Evolutionary conservation across 1,140 invertebrate species (phyloP), one percentile per base, ranked within the genome.

Genomic region (Lordiphosa clarofinis): DNA sequence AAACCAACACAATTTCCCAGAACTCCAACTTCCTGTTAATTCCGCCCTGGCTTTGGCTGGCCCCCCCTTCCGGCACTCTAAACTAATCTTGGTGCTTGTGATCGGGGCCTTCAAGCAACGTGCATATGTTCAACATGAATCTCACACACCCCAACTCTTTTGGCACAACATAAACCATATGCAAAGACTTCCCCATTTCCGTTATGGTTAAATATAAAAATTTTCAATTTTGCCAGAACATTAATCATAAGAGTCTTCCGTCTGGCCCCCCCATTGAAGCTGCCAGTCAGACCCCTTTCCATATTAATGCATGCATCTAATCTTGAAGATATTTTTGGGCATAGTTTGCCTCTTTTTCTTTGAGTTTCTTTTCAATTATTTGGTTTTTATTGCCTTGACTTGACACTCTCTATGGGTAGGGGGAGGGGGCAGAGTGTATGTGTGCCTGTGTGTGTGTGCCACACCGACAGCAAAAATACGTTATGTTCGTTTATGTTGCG

Each of bases 401-500:
- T 82, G 76, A 84, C 76, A 82, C 68, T 82, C 68, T 82, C 72
- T 76, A 68, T 60, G 44, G 11, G 36, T 49, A 44, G 57, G 42
- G 53, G 37, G 43, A 42, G 49, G 54, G 47, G 15, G 40, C 28
- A 12, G 43, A 46, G 5, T 71, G 56, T 37, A 36, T 48, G 56
- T 40, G 40, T 48, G 60, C 56, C 42, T 49, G 40, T 56, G 60
- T 68, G 39, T 65, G 53, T 31, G 52, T 84, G 73, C 52, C 64
- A 78, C 78, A 84, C 64, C 73, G 73, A 78, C 78, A 84, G 68
- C 42, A 84, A 82, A 82, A 82, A 82, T 84, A 82, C 78, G 78
- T 82, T 82, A 82, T 66, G 74, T 60, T 71, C 76, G 73, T 78
- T 84, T 78, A 78, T 84, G 76, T 73, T 76, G 76, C 60, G 69